Base-by-base conservation (phyloP, 2,888 invertebrate species). In the Pandemis corylana region DNA sequence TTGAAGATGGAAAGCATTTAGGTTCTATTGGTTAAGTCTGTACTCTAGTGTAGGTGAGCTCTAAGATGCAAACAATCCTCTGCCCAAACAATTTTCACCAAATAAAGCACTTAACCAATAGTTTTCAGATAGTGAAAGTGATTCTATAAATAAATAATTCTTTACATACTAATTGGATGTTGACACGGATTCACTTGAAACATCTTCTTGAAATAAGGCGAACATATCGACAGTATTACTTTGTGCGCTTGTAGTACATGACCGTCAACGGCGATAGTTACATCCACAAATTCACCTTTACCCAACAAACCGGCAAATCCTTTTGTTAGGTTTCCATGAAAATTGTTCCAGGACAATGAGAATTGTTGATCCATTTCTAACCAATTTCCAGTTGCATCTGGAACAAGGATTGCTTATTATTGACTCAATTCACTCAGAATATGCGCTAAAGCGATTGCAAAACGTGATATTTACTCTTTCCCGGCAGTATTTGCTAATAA, bases 301-400 rank as follows among this genome's bases (percentile, higher is more conserved):
- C 95, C 95, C 77, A 95, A 88, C 84, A 96, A 90, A 83, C 95
- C 94, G 88, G 95, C 95, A 83, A 96, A 96, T 76, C 96, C 96
- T 85, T 95, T 95, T 81, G 96, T 95, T 82, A 96, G 94, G 86
- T 96, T 96, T 78, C 95, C 95, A 90, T 96, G 96, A 94, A 96
- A 96, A 91, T 96, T 96, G 87, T 96, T 96, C 96, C 96, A 96
- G 87, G 96, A 95, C 89, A 96, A 94, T 87, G 96, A 96, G 87
- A 96, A 96, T 89, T 96, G 96, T 90, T 96, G 96, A 87, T 95
- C 95, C 94, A 95, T 95, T 87, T 92, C 87, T 91, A 95, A 92
- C 81, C 85, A 84, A 83, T 85, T 81, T 82, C 82, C 77, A 74
- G 81, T 84, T 80, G 84, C 90, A 89, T 90, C 86, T 90, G 83